Conservation (phyloP, 2,797 vertebrate species). For the Forpus xanthops region DNA sequence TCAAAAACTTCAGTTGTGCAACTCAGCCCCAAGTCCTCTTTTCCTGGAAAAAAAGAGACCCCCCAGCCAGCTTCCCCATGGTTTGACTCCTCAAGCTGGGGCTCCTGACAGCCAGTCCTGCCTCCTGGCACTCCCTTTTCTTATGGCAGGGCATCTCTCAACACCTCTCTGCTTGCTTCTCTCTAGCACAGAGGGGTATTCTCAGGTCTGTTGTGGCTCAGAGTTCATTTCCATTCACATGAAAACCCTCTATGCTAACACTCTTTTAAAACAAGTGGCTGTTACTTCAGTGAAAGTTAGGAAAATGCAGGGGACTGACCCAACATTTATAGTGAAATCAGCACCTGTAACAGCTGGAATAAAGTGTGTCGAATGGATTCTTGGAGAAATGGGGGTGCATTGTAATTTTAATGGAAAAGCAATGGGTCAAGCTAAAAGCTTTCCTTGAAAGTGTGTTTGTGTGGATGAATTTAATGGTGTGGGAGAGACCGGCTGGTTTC, state of each 20-base stretch:
- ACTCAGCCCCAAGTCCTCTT: background rate
- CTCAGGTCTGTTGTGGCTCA: background rate
- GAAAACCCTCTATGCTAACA: background rate
- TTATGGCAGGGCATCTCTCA: background rate
- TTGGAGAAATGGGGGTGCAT: background rate
- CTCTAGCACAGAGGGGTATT: background rate
- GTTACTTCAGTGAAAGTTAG: background rate
- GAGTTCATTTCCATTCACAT: background rate
- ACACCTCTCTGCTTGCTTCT: background rate
- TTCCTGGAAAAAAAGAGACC: background rate
- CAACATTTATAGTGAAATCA: background rate
- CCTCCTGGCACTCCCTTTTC: background rate
- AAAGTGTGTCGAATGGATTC: background rate
- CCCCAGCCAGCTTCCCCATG: background rate
- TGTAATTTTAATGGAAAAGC: background rate
- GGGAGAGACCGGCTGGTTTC: background rate
- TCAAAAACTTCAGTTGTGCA: background rate
- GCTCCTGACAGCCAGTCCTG: background rate
- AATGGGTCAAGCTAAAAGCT: background rate
- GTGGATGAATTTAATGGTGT: background rate
- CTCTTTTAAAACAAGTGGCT: background rate
- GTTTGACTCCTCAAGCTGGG: background rate
- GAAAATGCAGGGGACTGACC: background rate
- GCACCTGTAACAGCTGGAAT: background rate
- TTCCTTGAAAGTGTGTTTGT: background rate